Base-by-base conservation (phyloP, 2,113 vertebrate genomes). In the Oncorhynchus mykiss region DNA sequence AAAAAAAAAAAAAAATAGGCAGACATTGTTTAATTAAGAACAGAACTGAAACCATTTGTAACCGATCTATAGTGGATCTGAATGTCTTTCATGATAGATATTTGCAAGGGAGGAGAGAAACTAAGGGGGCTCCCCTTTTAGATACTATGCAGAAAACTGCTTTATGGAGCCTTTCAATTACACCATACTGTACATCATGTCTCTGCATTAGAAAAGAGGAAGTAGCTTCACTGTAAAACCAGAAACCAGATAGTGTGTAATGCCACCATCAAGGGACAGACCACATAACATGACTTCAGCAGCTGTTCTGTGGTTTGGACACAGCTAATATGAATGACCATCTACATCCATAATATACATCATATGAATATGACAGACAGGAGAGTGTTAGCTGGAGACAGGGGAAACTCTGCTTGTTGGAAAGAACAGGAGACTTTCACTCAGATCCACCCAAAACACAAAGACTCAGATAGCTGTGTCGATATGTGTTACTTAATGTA, bases 101-200 rank as follows among this genome's bases (percentile, higher is more conserved):
- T 80, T 73, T 70, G 79, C 76, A 82, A 80, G 85, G 81, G 75
- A 77, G 83, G 91, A 91, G 90, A 88, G 77, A 91, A 87, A 82
- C 51, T n/a, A 73, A 82, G 93, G 93, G 92, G 91, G 89, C 67
- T 73, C 86, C 85, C 93, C 93, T 89, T 80, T 20, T 51, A 60
- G 11, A 72, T 70, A 54, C 39, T 45, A 48, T 80, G 39, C 54
- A 2, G 16, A 64, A 8, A 64, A n/a, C 20, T n/a, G 20, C 60
- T 22, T 64, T 64, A 9, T 9, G 25, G 20, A 64, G 20, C 6
- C 60, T 73, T 54, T 79, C 70, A 71, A 67, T 88, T 82, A 80
- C 27, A 66, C 48, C 60, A 79, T 34, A 67, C 57, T 68, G 27
- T 62, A 70, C 51, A 67, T 13, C 39, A 51, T 20, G 27, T 69